phyloP scores from a whole-genome alignment of 2,113 vertebrate genomes.

The Hyaena hyaena region DNA sequence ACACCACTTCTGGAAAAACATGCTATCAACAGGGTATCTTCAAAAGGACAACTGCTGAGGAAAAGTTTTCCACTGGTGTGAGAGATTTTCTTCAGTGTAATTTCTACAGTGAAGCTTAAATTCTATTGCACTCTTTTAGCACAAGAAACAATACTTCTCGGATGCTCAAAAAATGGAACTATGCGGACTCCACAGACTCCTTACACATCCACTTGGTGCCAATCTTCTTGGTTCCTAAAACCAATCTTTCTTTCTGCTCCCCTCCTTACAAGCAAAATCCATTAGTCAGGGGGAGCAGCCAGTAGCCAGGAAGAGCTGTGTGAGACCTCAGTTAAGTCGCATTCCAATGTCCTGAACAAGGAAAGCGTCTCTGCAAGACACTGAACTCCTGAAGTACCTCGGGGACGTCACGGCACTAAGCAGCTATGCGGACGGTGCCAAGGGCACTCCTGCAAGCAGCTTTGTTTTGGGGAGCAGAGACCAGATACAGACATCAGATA shows the following conservation, averaged over 20 bases:
- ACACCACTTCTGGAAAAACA: not conserved
- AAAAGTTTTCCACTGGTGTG: conserved; percentile 14
- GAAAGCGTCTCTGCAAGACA: not conserved
- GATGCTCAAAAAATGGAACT: not conserved
- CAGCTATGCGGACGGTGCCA: not conserved
- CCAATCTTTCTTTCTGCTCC: not conserved
- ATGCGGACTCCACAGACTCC: not conserved
- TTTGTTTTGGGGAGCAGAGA: not conserved
- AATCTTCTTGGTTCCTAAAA: not conserved
- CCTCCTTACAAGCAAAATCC: not conserved
- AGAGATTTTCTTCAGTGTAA: not conserved
- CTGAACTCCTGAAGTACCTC: not conserved
- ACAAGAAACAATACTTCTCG: not conserved
- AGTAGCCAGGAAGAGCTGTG: not conserved
- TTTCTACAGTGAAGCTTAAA: conserved; percentile 37
- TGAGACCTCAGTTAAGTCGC: not conserved
- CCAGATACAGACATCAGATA: not conserved
- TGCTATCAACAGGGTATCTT: not conserved
- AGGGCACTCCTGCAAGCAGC: not conserved
- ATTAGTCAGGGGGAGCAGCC: not conserved
- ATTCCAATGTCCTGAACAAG: not conserved
- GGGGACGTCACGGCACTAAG: not conserved
- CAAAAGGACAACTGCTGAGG: not conserved
- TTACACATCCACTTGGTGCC: not conserved
- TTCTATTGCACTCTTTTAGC: not conserved